Conservation (phyloP, 2,888 invertebrate genomes). For the Tetropium fuscum region DNA sequence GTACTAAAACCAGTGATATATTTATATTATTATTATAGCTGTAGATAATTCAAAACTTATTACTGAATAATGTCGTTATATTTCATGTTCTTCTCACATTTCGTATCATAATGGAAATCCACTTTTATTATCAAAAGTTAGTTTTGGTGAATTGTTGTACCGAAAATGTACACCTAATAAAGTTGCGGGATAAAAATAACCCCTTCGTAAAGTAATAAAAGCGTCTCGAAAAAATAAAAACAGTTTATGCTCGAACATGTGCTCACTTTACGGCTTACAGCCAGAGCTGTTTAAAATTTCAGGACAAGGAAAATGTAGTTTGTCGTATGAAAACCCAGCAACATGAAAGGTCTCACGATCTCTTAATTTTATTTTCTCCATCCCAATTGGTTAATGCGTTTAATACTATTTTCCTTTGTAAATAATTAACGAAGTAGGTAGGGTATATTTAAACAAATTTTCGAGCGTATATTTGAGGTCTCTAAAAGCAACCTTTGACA, state of each 20-base stretch:
- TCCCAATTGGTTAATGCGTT: constrained; percentile 20
- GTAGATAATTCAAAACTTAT: too few relatives aligned
- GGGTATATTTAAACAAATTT: too few relatives aligned
- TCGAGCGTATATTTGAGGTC: too few relatives aligned
- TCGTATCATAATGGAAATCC: too few relatives aligned
- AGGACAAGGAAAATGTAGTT: constrained; percentile 50
- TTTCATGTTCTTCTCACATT: too few relatives aligned
- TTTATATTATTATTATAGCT: too few relatives aligned
- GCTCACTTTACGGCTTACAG: constrained; percentile 53
- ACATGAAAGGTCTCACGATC: constrained; percentile 18
- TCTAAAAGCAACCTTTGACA: too few relatives aligned
- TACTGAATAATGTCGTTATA: too few relatives aligned
- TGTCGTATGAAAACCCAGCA: constrained; percentile 23
- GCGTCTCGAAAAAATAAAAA: constrained; percentile 55
- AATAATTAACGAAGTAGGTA: constrained; percentile 20
- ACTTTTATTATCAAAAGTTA: too few relatives aligned
- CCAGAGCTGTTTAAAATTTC: constrained; percentile 56
- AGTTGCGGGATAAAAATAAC: constrained; percentile 45
- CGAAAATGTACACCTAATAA: constrained; percentile 41
- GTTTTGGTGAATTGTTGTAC: too few relatives aligned
- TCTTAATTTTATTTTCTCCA: constrained; percentile 26
- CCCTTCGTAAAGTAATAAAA: constrained; percentile 43
- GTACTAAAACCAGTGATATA: too few relatives aligned
- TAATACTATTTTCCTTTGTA: constrained; percentile 20
- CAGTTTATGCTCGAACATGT: constrained; percentile 57